Evolutionary conservation across 2,113 vertebrate genomes (phyloP).

Genomic region (Rhineura floridana): DNA sequence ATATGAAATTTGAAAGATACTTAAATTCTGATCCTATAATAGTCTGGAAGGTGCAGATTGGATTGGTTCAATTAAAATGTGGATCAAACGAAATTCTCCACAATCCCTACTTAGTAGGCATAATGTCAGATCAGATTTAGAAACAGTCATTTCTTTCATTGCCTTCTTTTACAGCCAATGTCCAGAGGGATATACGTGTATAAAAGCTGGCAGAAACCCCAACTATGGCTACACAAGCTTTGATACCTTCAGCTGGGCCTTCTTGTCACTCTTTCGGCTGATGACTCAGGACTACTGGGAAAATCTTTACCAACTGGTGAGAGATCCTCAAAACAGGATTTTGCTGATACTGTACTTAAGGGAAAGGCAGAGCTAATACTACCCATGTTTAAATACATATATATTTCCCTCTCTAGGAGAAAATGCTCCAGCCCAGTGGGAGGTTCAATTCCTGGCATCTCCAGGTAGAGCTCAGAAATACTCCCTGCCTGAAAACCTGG

Average conservation of each 20-base stretch:
- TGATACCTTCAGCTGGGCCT: slow-evolving; percentile 95
- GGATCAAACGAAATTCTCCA: not conserved
- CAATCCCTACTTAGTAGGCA: not conserved
- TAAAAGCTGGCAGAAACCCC: slow-evolving; percentile 83
- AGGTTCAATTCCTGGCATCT: no score
- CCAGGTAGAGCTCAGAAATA: no score
- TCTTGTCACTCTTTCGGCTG: slow-evolving; percentile 92
- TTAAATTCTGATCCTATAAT: not conserved
- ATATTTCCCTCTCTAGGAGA: not conserved
- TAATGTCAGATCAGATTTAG: not conserved
- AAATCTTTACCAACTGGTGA: slow-evolving; percentile 92
- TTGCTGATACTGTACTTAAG: not conserved
- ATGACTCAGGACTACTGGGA: slow-evolving; percentile 99
- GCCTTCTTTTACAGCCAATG: slow-evolving; percentile 79
- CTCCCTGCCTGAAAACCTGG: no score
- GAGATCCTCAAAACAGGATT: slow-evolving; percentile 31
- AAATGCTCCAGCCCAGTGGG: not conserved
- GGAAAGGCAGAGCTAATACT: not conserved
- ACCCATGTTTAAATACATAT: not conserved
- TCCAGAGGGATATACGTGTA: slow-evolving; percentile 83
- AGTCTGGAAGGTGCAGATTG: not conserved
- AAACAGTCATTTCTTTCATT: not conserved
- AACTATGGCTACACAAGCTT: slow-evolving; percentile 95
- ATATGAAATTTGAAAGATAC: not conserved
- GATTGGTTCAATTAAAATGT: not conserved